Percentiles rank a stretch among this genome's conserved stretches.
Evolutionary conservation across 2,113 vertebrate genomes (phyloP).

Genomic region (Panthera leo): DNA sequence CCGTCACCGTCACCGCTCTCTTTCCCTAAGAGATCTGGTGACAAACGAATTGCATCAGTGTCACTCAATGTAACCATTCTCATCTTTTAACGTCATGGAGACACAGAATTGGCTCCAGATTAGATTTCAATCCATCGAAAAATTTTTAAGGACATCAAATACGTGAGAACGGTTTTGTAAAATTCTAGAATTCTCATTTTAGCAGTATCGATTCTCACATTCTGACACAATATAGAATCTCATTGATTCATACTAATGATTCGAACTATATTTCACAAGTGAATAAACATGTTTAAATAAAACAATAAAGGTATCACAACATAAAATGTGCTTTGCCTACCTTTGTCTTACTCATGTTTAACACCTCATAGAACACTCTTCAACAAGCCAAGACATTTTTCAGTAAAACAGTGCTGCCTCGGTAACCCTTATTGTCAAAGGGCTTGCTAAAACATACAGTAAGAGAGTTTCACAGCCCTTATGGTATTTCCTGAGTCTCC

Average conservation of each 20-base stretch:
- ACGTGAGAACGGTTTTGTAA: background rate
- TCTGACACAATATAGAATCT: background rate
- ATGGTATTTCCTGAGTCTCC: background rate
- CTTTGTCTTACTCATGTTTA: background rate
- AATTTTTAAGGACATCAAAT: background rate
- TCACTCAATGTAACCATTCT: background rate
- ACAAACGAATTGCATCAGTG: background rate
- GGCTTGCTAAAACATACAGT: background rate
- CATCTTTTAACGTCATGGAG: background rate
- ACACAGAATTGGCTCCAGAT: background rate
- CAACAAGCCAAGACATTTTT: background rate
- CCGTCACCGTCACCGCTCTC: background rate
- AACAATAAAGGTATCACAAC: background rate
- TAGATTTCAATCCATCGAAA: background rate
- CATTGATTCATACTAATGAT: background rate
- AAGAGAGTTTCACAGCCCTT: background rate
- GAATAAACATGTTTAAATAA: background rate
- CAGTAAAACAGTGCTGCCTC: conserved; percentile 1
- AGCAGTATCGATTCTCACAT: background rate
- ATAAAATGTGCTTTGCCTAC: background rate
- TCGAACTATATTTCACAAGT: background rate
- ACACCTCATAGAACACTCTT: conserved; percentile 20
- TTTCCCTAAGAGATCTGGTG: background rate
- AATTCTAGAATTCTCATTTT: conserved; percentile 23
- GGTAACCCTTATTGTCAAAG: background rate